phyloP scores from a whole-genome alignment of 2,113 vertebrate species.

The Pionites leucogaster region DNA sequence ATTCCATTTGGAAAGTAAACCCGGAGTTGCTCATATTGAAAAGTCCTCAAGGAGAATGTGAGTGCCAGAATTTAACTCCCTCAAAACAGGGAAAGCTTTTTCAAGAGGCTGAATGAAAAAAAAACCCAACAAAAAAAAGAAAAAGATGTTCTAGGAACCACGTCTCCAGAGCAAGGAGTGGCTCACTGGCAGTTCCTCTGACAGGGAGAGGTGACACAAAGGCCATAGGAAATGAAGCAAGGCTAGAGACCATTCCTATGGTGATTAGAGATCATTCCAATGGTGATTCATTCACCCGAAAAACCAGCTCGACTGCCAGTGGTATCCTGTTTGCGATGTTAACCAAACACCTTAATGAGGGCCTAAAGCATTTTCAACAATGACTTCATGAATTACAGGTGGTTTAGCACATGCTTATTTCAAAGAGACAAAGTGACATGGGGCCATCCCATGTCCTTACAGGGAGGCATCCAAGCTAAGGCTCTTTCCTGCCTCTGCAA shows the following conservation, averaged over 20 bases:
- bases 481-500: background rate
- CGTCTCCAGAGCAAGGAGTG: background rate
- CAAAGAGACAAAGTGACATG: constrained; percentile 7
- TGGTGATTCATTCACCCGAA: constrained; percentile 21
- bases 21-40: background rate
- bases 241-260: background rate
- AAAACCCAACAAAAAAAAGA: background rate
- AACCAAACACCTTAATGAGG: constrained; percentile 55
- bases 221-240: constrained; percentile 50
- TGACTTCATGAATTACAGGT: constrained; percentile 61
- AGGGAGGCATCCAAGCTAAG: background rate
- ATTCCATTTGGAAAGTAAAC: background rate
- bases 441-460: rapidly evolving
- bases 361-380: constrained; percentile 50
- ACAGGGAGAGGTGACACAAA: background rate
- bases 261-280: constrained; percentile 20
- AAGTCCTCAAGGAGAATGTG: background rate
- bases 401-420: constrained; percentile 48
- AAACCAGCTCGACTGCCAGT: constrained; percentile 50
- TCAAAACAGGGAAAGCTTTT: background rate
- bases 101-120: background rate
- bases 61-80: background rate
- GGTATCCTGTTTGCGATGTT: constrained; percentile 42
- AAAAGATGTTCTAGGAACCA: background rate
- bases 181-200: background rate